Percentiles rank a stretch among this genome's conserved stretches.
Conservation (phyloP, 2,113 vertebrate species). For the Brachypodius melanocephalos region DNA sequence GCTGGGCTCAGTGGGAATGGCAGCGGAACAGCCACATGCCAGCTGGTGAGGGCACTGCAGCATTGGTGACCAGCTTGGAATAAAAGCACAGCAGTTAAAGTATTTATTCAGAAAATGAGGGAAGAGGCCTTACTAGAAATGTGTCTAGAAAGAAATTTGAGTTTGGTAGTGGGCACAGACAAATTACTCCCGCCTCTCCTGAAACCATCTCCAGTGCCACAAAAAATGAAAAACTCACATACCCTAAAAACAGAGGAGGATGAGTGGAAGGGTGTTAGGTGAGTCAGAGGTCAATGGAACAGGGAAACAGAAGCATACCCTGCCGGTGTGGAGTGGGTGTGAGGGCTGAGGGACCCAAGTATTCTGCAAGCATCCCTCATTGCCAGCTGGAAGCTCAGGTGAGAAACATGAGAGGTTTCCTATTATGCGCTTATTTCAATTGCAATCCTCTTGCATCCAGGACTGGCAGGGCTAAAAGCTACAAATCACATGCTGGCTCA, state of each 20-base stretch:
- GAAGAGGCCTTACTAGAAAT: neutral
- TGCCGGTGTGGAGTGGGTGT: neutral
- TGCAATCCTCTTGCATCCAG: neutral
- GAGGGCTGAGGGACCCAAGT: neutral
- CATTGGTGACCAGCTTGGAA: neutral
- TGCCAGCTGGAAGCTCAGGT: neutral
- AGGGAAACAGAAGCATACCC: neutral
- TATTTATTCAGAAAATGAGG: neutral
- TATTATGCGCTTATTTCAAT: neutral
- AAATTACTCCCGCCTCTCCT: neutral
- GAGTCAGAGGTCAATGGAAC: neutral
- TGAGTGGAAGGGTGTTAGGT: neutral
- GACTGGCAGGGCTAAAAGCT: neutral
- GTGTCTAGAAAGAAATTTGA: neutral
- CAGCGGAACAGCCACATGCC: fast-evolving
- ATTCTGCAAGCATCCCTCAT: neutral
- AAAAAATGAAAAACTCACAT: neutral
- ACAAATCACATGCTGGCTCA: neutral
- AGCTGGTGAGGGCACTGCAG: neutral
- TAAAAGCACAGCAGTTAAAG: neutral
- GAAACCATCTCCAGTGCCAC: neutral
- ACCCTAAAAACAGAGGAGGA: neutral
- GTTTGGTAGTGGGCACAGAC: fast-evolving
- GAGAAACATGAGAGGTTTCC: neutral
- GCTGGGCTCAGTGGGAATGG: neutral